Evolutionary conservation across 2,113 vertebrate genomes (phyloP).

Genomic region (Acanthisitta chloris): DNA sequence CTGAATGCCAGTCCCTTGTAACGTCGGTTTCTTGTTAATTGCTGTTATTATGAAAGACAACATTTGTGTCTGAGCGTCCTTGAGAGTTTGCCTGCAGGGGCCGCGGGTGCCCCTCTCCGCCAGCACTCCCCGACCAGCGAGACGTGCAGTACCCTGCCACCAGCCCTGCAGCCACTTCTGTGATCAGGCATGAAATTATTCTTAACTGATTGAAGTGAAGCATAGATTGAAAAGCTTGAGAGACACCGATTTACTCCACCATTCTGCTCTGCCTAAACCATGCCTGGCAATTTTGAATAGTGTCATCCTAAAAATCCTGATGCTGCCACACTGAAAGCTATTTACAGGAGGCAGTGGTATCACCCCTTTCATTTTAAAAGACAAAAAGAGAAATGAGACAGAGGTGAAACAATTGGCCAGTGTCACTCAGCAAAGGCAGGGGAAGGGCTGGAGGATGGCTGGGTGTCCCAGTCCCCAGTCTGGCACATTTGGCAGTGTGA

Average conservation of each 20-base stretch:
- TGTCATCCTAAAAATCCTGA: not conserved
- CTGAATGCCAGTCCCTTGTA: not conserved
- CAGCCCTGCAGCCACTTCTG: slow-evolving; percentile 40
- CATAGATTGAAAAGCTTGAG: slow-evolving; percentile 25
- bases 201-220: slow-evolving; percentile 25
- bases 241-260: not conserved
- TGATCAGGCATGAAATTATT: slow-evolving; percentile 44
- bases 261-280: not conserved
- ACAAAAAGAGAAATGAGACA: not conserved
- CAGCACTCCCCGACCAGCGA: not conserved
- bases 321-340: not conserved
- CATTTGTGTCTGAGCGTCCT: not conserved
- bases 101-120: not conserved
- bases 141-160: not conserved
- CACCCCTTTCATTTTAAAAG: not conserved
- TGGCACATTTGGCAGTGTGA: not conserved
- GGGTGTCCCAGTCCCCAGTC: not conserved
- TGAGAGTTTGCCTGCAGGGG: slow-evolving; percentile 4
- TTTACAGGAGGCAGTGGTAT: not conserved
- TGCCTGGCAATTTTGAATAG: not conserved
- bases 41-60: not conserved
- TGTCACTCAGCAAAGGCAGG: not conserved
- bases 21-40: not conserved
- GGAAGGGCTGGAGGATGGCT: not conserved
- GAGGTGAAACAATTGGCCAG: not conserved